A percentile compares a stretch with the other conserved stretches of the same genome.
These are phyloP conservation scores for Acrocyrtus sp. DNA, from an alignment of 2,888 invertebrate genomes.

Conservation along the genomic window DNA sequence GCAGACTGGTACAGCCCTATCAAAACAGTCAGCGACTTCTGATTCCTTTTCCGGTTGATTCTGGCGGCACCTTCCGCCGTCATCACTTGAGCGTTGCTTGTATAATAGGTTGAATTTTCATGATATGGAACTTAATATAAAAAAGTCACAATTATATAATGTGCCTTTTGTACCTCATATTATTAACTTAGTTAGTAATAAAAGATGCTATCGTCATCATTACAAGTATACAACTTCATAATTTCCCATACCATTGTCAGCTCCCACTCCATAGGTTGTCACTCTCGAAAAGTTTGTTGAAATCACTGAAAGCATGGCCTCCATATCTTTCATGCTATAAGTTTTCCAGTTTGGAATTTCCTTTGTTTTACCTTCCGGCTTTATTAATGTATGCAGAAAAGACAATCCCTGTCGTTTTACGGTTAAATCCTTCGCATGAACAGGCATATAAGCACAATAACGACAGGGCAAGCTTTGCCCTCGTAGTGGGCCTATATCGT, in stretches of 20 bases:
- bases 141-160: not conserved
- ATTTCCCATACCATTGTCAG: slow-evolving; percentile 24
- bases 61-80: slow-evolving; percentile 24
- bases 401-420: slow-evolving; percentile 5
- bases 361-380: not conserved
- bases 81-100: not conserved
- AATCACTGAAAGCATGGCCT: slow-evolving; percentile 29
- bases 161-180: no score
- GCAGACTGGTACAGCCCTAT: slow-evolving; percentile 17
- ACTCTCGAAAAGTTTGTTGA: slow-evolving; percentile 24
- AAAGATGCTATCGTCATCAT: not conserved
- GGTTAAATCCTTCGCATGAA: slow-evolving; percentile 7
- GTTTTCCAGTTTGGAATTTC: slow-evolving; percentile 13
- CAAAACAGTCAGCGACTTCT: not conserved
- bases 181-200: no score
- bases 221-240: not conserved
- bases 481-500: no score
- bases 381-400: slow-evolving; percentile 16
- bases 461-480: no score
- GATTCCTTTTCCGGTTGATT: slow-evolving; percentile 6
- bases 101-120: not conserved
- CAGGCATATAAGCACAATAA: no score
- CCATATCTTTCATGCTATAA: slow-evolving; percentile 6
- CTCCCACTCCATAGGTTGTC: slow-evolving; percentile 31
- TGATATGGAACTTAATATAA: slow-evolving; percentile 18